Evolutionary conservation across 2,113 vertebrate genomes (phyloP), one percentile per base, ranked within the genome.

Genomic region (Oreocharis arfaki): DNA sequence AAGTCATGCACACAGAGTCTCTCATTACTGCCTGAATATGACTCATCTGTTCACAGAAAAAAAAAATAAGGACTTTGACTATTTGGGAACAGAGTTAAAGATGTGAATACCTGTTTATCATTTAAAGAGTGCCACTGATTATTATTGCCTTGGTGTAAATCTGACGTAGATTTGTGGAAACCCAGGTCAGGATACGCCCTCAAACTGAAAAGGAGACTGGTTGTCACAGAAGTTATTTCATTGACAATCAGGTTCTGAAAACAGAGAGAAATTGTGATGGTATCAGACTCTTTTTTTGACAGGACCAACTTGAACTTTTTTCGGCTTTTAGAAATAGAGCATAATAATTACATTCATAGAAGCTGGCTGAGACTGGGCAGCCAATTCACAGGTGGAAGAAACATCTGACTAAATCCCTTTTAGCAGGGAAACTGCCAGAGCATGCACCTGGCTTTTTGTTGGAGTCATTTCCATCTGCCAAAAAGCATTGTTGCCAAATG

Each of bases 371-470:
- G 65, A 39, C 27, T 50, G 78, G 90, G 74, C 57, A 85, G 57
- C 67, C 73, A 93, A 52, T 88, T 97, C 78, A 87, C 97, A 97
- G 97, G 97, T 97, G 97, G 90, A 87, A 80, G 63, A 84, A 97
- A 96, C 95, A 97, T 97, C 96, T 96, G 95, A 97, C 71, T 97
- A 89, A 96, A 97, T 81, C 59, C 73, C 47, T 96, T 96, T 76
- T 67, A 78, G 78, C 60, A 68, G 52, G 35, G 49, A 96, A 56
- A 68, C 44, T 1, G 85, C 93, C 95, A 97, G 84, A 68, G 57
- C 10, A 37, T 91, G 94, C 96, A 98, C 97, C 97, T 98, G 96
- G 76, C 33, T 96, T 82, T 86, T 80, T 57, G 64, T 11, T 53
- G 86, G 78, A 93, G 30, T 88, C 16, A 57, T 84, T 97, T 88